These are phyloP conservation scores for Panthera tigris DNA, from an alignment of 2,113 vertebrate species.

Conservation along the genomic window DNA sequence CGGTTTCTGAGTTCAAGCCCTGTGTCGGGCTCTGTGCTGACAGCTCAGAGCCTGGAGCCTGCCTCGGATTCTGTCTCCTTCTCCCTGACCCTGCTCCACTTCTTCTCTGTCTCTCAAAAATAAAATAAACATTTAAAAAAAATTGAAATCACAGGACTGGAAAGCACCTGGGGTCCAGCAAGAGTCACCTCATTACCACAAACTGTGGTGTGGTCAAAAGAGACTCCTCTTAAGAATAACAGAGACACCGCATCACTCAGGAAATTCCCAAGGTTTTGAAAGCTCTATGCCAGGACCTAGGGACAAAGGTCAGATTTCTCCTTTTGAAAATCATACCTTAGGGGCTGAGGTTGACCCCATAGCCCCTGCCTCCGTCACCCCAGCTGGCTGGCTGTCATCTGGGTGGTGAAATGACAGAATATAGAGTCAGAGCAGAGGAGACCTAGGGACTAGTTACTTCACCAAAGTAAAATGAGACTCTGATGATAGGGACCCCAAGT, in stretches of 20 bases:
- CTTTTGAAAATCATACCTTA: not conserved
- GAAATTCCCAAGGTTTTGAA: not conserved
- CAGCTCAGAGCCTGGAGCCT: no score
- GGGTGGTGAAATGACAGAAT: not conserved
- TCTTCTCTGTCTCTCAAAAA: no score
- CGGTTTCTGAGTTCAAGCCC: no score
- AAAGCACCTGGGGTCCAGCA: not conserved
- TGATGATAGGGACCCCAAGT: no score
- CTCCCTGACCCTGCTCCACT: no score
- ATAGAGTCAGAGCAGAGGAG: not conserved
- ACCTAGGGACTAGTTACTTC: fast-evolving
- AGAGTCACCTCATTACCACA: not conserved
- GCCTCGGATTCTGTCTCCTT: no score
- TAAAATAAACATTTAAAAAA: no score
- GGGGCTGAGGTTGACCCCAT: not conserved
- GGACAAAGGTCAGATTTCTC: not conserved
- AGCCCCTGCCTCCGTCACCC: no score
- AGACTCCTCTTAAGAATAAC: not conserved
- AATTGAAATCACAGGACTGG: not conserved
- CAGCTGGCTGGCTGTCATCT: not conserved
- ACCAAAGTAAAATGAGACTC: not conserved
- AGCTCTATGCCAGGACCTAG: not conserved
- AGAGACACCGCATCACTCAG: not conserved
- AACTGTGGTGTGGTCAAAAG: not conserved
- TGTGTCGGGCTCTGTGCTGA: no score